These are phyloP conservation scores for Nesidiocoris tenuis DNA, from an alignment of 2,888 invertebrate species.

Conservation along the genomic window DNA sequence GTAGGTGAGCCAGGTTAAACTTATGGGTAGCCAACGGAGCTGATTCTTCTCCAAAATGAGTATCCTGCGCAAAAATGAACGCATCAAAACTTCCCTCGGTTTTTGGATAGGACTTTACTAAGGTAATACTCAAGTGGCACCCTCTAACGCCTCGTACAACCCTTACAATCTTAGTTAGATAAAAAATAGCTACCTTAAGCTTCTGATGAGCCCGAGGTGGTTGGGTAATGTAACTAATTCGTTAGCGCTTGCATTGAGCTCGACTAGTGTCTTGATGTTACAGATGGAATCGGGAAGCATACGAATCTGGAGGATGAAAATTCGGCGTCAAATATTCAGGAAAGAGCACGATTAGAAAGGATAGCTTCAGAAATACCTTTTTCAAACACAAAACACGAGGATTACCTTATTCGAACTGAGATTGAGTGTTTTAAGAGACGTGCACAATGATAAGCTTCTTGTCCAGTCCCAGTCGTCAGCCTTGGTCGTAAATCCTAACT, in stretches of 20 bases:
- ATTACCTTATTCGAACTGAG: conserved; percentile 65
- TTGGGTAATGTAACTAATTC: neutral
- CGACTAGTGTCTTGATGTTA: neutral
- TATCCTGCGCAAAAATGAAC: too few species aligned
- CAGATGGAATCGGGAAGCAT: neutral
- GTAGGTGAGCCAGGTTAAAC: neutral
- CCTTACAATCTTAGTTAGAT: too few species aligned
- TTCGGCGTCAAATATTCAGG: neutral
- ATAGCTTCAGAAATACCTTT: too few species aligned
- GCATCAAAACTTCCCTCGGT: too few species aligned
- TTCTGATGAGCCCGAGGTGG: conserved; percentile 5
- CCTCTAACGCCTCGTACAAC: too few species aligned
- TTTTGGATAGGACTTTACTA: too few species aligned
- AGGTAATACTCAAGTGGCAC: too few species aligned
- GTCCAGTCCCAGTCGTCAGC: conserved; percentile 67
- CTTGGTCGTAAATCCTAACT: neutral
- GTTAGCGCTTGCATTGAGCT: neutral
- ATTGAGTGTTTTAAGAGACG: conserved; percentile 63
- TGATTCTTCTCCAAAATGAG: neutral
- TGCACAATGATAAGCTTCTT: conserved; percentile 58
- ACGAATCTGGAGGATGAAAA: neutral
- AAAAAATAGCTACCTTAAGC: neutral
- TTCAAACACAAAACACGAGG: too few species aligned
- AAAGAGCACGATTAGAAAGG: neutral
- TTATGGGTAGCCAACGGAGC: neutral